phyloP scores from a whole-genome alignment of 2,797 vertebrate genomes.

The Gephyroberyx darwinii region DNA sequence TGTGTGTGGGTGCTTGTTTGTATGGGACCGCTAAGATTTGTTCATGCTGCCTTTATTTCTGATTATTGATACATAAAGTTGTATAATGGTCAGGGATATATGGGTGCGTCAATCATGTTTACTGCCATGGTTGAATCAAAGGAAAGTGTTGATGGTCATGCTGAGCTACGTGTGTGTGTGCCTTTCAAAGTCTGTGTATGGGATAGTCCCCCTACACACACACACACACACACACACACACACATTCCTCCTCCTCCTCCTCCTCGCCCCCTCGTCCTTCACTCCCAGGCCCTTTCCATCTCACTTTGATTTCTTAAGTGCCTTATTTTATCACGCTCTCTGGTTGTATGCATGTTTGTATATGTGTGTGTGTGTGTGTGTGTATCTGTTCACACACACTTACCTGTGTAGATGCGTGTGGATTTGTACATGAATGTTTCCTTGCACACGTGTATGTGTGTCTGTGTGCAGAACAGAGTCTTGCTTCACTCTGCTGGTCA shows the following conservation, averaged over 20 bases:
- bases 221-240: too few species aligned
- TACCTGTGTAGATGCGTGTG: too few species aligned
- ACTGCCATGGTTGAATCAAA: slow-evolving; percentile 36
- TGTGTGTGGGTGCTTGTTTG: slow-evolving; percentile 50
- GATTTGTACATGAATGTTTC: too few species aligned
- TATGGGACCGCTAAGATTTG: slow-evolving; percentile 56
- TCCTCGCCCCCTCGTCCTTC: slow-evolving; percentile 17
- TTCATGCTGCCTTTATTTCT: slow-evolving; percentile 63
- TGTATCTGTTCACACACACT: not conserved
- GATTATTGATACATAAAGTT: slow-evolving; percentile 51
- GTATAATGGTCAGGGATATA: slow-evolving; percentile 45
- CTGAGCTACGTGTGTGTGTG: not conserved
- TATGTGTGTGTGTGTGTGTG: not conserved
- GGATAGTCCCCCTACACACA: slow-evolving; percentile 1
- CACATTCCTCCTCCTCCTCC: not conserved
- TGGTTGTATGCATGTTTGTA: too few species aligned
- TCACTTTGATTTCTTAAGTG: slow-evolving; percentile 49
- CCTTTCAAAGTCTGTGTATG: not conserved
- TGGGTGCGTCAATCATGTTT: slow-evolving; percentile 39
- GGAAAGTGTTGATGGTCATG: not conserved
- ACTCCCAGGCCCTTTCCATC: slow-evolving; percentile 27
- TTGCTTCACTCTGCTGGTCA: not conserved
- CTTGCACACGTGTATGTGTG: not conserved
- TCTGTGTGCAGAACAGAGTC: not conserved
- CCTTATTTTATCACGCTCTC: slow-evolving; percentile 41